These are phyloP conservation scores for Empis livida DNA, from an alignment of 2,888 invertebrate genomes.

Conservation along the genomic window DNA sequence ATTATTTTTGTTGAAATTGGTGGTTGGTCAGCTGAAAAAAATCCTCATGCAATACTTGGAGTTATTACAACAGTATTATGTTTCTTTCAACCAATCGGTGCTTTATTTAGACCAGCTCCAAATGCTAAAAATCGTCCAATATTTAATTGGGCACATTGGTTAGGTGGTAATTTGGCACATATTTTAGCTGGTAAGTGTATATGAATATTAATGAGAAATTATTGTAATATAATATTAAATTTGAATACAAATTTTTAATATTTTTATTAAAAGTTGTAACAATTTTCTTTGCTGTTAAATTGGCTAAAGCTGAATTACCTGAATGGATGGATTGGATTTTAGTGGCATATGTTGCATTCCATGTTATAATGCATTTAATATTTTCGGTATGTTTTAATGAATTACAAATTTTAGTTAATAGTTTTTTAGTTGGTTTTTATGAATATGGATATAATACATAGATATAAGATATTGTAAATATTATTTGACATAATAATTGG, in stretches of 20 bases:
- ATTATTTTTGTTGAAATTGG: slow-evolving; percentile 71
- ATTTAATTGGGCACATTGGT: slow-evolving; percentile 90
- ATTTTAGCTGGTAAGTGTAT: slow-evolving; percentile 65
- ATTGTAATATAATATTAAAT: no score
- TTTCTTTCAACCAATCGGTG: slow-evolving; percentile 78
- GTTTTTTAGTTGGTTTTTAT: no score
- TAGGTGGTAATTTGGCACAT: slow-evolving; percentile 75
- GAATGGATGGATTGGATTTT: slow-evolving; percentile 79
- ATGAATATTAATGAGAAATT: background rate
- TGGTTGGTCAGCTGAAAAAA: slow-evolving; percentile 58
- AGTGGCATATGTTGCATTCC: slow-evolving; percentile 78
- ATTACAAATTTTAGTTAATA: background rate
- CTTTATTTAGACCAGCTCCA: slow-evolving; percentile 74
- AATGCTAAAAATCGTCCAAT: slow-evolving; percentile 62
- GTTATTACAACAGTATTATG: slow-evolving; percentile 63
- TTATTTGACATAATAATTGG: no score
- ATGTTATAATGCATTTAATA: slow-evolving; percentile 75
- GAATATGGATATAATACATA: no score
- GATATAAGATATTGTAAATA: no score
- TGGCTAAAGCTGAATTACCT: slow-evolving; percentile 76
- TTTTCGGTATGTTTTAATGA: slow-evolving; percentile 51
- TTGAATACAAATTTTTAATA: background rate
- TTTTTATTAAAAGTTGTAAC: slow-evolving; percentile 57
- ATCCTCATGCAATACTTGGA: slow-evolving; percentile 76
- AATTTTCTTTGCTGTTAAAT: slow-evolving; percentile 81